These are phyloP conservation scores for Apamea crenata DNA, from an alignment of 2,888 invertebrate species.

Conservation along the genomic window DNA sequence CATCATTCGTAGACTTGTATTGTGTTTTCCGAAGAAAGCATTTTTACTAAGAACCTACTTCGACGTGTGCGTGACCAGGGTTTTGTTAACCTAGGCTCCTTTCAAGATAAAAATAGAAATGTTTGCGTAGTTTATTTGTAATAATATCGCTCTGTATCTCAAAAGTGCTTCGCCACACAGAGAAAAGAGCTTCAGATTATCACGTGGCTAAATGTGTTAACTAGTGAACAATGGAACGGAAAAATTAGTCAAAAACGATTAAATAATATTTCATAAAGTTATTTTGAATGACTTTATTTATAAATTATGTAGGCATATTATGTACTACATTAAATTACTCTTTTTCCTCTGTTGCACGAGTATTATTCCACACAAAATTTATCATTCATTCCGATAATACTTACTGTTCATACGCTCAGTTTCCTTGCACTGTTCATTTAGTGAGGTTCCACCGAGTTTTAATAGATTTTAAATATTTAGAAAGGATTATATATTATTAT, in stretches of 20 bases:
- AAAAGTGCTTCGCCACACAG: neutral
- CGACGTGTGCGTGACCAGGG: slow-evolving; percentile 3
- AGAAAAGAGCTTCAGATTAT: neutral
- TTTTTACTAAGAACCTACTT: neutral
- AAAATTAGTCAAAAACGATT: no score
- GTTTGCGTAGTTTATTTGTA: neutral
- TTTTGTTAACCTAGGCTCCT: neutral
- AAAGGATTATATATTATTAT: no score
- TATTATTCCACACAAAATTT: neutral
- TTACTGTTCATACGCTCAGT: neutral
- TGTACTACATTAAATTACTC: neutral
- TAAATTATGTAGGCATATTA: neutral
- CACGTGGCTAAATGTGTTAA: neutral
- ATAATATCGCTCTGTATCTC: neutral
- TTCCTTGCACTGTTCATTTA: neutral
- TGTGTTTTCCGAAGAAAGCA: slow-evolving; percentile 10
- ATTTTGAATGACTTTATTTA: neutral
- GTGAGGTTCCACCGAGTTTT: neutral
- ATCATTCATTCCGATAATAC: neutral
- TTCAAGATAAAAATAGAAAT: slow-evolving; percentile 12
- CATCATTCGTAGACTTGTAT: neutral
- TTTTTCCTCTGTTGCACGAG: neutral
- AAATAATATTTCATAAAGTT: no score
- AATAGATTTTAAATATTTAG: no score
- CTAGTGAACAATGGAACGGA: neutral